Base-by-base conservation (phyloP, 2,113 vertebrate genomes). In the Brienomyrus brachyistius region DNA sequence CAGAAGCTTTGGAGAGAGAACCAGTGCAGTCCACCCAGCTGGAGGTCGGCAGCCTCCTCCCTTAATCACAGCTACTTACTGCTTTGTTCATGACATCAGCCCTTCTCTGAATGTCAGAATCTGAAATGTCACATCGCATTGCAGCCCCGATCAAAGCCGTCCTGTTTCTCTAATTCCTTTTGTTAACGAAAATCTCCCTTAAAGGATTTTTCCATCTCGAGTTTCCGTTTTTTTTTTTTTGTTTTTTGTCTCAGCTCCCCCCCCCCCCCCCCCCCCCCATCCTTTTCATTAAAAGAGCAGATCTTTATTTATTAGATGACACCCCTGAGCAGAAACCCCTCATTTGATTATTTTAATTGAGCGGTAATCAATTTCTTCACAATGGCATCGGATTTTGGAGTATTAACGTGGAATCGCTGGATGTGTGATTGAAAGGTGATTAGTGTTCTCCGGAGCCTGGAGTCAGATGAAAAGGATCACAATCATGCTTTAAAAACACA, bases 221-320 rank as follows among this genome's bases (percentile, higher is more conserved):
- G 43, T 86, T 51, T 50, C 83, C 31, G 19, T 86, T 86, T 51
- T 48, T 86, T 40, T 40, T 40, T 40, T 1, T 40, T 1, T 40
- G 35, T n/a, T n/a, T 31, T 31, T 59, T 0, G 56, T n/a, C 56
- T 62, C n/a, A 3, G 5, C 45, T 8, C 2, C 40, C 43, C 84
- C 27, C n/a, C 9, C 11, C 47, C 19, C 2, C 40, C 19, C 2
- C 40, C 43, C 84, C 27, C n/a, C 9, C 11, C 47, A 10, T 86
- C 27, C 47, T 52, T 86, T 86, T 86, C 54, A 86, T 52, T 85
- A 47, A 52, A 86, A 86, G 27, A 86, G 50, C 85, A 86, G 54
- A 86, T 86, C 48, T 52, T 52, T 86, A 52, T 86, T 86, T 86
- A 86, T 86, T 86, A 48, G 45, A 84, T 48, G 45, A 27, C 45